Percentiles rank a stretch among this genome's conserved stretches.
These are phyloP conservation scores for Bambusicola thoracicus DNA, from an alignment of 2,113 vertebrate species.

Conservation along the genomic window DNA sequence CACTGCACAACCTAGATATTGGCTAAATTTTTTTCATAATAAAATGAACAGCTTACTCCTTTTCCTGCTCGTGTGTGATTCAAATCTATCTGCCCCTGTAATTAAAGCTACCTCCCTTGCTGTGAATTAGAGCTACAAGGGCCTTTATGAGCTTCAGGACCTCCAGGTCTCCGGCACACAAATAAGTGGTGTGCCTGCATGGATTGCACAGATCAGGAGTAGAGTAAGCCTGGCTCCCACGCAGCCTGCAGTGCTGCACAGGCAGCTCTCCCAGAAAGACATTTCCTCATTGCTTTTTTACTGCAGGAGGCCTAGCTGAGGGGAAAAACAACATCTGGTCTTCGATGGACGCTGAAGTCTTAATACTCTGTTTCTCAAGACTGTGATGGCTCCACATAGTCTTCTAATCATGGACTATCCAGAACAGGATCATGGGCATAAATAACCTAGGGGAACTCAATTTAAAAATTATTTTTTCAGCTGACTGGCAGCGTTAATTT, in stretches of 20 bases:
- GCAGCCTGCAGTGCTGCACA: neutral
- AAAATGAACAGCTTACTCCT: neutral
- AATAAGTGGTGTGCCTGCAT: neutral
- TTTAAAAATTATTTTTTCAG: neutral
- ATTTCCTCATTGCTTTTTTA: neutral
- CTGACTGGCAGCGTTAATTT: neutral
- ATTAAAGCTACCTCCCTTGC: neutral
- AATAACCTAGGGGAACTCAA: neutral
- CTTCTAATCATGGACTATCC: neutral
- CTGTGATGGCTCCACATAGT: neutral
- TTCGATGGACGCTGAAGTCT: neutral
- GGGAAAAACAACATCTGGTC: neutral
- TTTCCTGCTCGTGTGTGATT: neutral
- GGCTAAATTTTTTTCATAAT: neutral
- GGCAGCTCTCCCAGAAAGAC: neutral
- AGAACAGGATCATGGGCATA: neutral
- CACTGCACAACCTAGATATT: neutral
- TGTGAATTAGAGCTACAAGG: neutral
- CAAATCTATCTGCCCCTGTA: neutral
- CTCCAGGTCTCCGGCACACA: neutral
- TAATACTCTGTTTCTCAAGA: neutral
- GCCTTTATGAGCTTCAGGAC: neutral
- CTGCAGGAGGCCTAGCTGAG: neutral
- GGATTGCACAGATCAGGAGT: neutral
- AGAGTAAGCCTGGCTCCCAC: neutral